These are phyloP conservation scores for Etia nguti DNA, from an alignment of 2,113 vertebrate genomes.

Conservation along the genomic window DNA sequence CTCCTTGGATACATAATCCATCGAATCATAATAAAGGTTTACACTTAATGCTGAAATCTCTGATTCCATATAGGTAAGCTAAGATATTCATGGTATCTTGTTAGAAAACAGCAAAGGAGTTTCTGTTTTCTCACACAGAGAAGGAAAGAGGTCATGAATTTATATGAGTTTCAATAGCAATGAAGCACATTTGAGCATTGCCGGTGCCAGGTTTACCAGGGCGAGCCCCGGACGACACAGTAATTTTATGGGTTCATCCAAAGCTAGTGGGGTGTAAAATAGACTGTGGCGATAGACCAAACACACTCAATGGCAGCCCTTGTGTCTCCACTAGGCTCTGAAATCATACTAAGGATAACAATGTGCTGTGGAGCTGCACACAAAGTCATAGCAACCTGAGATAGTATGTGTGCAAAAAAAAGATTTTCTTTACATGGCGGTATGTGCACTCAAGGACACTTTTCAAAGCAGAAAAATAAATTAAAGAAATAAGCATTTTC, in stretches of 20 bases:
- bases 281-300: slow-evolving; percentile 59
- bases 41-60: background rate
- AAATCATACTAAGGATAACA: slow-evolving; percentile 52
- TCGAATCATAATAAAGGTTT: background rate
- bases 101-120: slow-evolving; percentile 14
- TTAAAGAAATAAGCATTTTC: background rate
- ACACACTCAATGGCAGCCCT: slow-evolving; percentile 36
- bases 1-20: background rate
- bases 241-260: slow-evolving; percentile 66
- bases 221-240: slow-evolving; percentile 14
- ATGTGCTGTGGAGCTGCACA: slow-evolving; percentile 12
- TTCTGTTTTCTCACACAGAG: slow-evolving; percentile 36
- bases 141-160: slow-evolving; percentile 63
- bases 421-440: slow-evolving; percentile 14
- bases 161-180: slow-evolving; percentile 59
- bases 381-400: slow-evolving; percentile 3
- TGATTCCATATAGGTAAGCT: background rate
- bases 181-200: slow-evolving; percentile 10
- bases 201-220: slow-evolving; percentile 46
- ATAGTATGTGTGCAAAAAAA: background rate
- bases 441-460: background rate
- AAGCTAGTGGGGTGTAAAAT: slow-evolving; percentile 73
- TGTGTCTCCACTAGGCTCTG: slow-evolving; percentile 49
- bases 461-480: background rate
- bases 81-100: background rate